A percentile compares a stretch with the other conserved stretches of the same genome.
phyloP scores from a whole-genome alignment of 2,113 vertebrate species.

The Mastomys natalensis region DNA sequence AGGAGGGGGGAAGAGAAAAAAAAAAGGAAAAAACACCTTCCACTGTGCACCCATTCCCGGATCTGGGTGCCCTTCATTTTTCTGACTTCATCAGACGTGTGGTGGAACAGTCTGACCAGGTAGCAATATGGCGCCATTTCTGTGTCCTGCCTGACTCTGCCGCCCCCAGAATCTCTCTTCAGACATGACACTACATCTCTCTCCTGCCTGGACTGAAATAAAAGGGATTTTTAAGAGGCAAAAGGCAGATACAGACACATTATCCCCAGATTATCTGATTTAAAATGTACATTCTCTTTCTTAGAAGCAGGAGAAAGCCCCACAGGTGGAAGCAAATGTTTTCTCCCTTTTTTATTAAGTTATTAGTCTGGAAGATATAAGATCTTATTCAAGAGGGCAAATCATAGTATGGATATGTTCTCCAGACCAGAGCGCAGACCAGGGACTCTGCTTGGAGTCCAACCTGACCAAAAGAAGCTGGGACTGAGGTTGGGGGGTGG shows the following conservation, averaged over 20 bases:
- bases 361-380: slow-evolving; percentile 25
- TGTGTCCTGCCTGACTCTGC: slow-evolving; percentile 61
- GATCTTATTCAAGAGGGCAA: slow-evolving; percentile 9
- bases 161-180: slow-evolving; percentile 37
- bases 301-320: slow-evolving; percentile 37
- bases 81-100: slow-evolving; percentile 29
- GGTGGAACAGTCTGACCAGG: slow-evolving; percentile 60
- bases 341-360: not conserved
- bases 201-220: slow-evolving; percentile 40
- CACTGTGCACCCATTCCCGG: not conserved
- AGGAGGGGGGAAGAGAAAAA: not conserved
- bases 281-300: slow-evolving; percentile 51
- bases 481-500: not conserved
- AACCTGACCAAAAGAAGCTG: not conserved
- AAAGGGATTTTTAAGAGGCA: slow-evolving; percentile 15
- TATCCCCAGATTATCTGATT: slow-evolving; percentile 21
- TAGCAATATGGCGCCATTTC: slow-evolving; percentile 74
- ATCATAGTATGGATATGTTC: not conserved
- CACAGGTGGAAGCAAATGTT: slow-evolving; percentile 36
- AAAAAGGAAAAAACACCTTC: not conserved
- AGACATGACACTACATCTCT: slow-evolving; percentile 25
- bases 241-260: slow-evolving; percentile 13
- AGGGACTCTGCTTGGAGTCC: not conserved
- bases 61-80: not conserved
- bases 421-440: not conserved